These are phyloP conservation scores for Tiliacea aurago DNA, from an alignment of 2,888 invertebrate species.

Conservation along the genomic window DNA sequence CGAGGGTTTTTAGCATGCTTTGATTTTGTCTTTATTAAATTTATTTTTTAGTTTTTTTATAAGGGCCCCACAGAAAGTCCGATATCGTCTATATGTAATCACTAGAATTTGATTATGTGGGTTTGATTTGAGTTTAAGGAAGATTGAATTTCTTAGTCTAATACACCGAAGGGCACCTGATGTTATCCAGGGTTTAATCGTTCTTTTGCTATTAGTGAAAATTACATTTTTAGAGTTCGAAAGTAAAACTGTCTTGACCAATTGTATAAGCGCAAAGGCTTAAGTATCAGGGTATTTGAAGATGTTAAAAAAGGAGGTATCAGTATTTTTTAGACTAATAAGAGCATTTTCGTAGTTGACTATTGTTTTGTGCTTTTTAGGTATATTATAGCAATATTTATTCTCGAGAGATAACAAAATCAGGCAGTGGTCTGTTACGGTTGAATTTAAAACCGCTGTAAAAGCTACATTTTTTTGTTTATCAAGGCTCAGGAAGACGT, in stretches of 20 bases:
- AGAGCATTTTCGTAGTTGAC: conserved; percentile 18
- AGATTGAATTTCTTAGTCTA: too few species aligned
- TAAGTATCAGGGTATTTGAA: conserved; percentile 17
- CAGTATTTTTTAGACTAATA: conserved; percentile 5
- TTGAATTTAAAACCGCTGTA: too few species aligned
- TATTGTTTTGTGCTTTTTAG: conserved; percentile 10
- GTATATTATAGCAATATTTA: too few species aligned
- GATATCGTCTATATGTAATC: too few species aligned
- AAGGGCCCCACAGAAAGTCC: too few species aligned
- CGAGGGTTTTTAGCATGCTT: conserved; percentile 18
- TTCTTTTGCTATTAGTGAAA: conserved; percentile 1
- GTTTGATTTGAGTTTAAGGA: too few species aligned
- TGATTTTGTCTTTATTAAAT: conserved; percentile 16
- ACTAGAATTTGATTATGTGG: too few species aligned
- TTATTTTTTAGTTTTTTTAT: conserved; percentile 11
- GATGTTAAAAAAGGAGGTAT: not conserved
- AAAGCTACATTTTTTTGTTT: too few species aligned
- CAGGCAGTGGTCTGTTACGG: too few species aligned
- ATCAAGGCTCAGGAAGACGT: too few species aligned
- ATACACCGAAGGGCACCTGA: too few species aligned
- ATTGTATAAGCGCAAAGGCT: conserved; percentile 14
- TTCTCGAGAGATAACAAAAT: too few species aligned
- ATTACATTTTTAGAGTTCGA: not conserved
- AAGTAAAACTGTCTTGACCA: conserved; percentile 5
- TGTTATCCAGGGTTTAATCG: conserved; percentile 8